Percentiles rank a stretch among this genome's conserved stretches.
Conservation (phyloP, 2,113 vertebrate species). For the Larimichthys polyactis region DNA sequence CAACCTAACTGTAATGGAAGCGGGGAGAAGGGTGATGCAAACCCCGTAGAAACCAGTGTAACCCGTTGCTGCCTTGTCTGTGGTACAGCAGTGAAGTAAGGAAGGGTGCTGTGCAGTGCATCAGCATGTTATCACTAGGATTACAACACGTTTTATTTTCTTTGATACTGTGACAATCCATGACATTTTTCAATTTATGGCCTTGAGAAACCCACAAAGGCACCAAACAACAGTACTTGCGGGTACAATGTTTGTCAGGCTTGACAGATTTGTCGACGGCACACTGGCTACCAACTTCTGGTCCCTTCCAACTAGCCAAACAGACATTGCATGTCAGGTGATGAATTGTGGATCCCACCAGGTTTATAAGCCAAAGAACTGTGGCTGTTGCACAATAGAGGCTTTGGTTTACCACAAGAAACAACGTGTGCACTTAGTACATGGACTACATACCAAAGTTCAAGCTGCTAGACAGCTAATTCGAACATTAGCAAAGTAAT, state of each 20-base stretch:
- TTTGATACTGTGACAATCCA: conserved; percentile 59
- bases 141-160: conserved; percentile 51
- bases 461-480: background rate
- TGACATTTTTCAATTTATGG: conserved; percentile 64
- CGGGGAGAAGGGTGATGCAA: conserved; percentile 58
- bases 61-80: conserved; percentile 49
- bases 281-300: conserved; percentile 23
- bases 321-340: background rate
- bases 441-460: background rate
- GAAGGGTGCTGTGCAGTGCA: conserved; percentile 29
- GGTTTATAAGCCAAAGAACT: background rate
- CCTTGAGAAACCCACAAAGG: conserved; percentile 38
- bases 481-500: background rate
- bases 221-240: conserved; percentile 14
- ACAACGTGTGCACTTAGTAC: background rate
- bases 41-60: conserved; percentile 48
- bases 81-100: conserved; percentile 32
- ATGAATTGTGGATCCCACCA: conserved; percentile 8
- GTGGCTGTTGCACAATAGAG: background rate
- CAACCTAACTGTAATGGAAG: conserved; percentile 49
- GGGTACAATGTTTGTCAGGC: conserved; percentile 25
- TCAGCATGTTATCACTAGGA: conserved; percentile 44
- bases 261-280: conserved; percentile 32
- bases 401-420: background rate
- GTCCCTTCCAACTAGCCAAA: background rate